Conservation (phyloP, 2,113 vertebrate species). For the Hassar affinis region DNA sequence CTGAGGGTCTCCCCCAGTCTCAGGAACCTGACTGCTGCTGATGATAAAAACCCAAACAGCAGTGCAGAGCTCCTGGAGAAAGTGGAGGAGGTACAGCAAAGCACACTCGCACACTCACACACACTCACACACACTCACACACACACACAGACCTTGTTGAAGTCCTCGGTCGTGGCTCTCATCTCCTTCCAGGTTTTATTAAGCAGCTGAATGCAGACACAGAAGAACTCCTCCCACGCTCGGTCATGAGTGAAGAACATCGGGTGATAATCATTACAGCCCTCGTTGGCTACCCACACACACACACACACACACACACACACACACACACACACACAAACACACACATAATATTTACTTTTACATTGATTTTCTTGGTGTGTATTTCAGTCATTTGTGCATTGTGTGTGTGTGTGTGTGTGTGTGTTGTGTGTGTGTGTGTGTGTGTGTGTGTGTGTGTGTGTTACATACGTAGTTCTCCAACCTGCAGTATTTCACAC, state of each 20-base stretch:
- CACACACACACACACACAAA: too few species aligned
- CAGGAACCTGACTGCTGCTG: neutral
- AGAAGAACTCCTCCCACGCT: slow-evolving; percentile 96
- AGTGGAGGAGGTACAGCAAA: neutral
- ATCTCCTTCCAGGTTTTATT: slow-evolving; percentile 99
- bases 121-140: neutral
- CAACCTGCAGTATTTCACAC: slow-evolving; percentile 95
- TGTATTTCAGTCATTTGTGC: neutral
- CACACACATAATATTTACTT: neutral
- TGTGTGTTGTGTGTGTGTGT: neutral
- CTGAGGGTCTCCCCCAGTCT: too few species aligned
- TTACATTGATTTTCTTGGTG: neutral
- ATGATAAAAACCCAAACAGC: neutral
- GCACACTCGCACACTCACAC: slow-evolving; percentile 28
- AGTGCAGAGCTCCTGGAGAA: neutral
- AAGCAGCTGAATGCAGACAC: slow-evolving; percentile 93
- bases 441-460: neutral
- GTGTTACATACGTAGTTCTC: slow-evolving; percentile 89
- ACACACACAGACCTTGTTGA: slow-evolving; percentile 86
- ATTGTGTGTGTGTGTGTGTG: too few species aligned
- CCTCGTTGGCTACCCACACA: slow-evolving; percentile 84
- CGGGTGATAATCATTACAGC: slow-evolving; percentile 95
- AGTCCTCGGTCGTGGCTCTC: slow-evolving; percentile 95
- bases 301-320: slow-evolving; percentile 28
- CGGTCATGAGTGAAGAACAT: slow-evolving; percentile 99